Evolutionary conservation across 1,140 invertebrate species (phyloP), one percentile per base, ranked within the genome.

Genomic region (Panagrolaimus sp.): DNA sequence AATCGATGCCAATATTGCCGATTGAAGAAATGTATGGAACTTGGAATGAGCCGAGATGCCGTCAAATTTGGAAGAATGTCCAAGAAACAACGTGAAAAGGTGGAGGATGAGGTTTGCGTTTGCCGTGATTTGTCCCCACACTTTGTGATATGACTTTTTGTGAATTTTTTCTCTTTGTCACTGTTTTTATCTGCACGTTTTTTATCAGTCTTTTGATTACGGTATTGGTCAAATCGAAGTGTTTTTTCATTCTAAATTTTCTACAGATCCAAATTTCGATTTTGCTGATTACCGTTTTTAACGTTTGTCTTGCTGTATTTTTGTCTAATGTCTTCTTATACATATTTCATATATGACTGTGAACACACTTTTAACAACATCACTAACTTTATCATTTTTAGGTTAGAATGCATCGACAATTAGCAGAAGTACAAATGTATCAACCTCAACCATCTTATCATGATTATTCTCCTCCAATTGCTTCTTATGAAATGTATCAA

Each of bases 41-140:
- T 99, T 69, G 96, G 96, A 82, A 98, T 98, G 96, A 96, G 93
- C 84, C 89, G 94, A 87, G 96, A 98, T 89, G 96, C 96, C 83
- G 96, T 99, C 73, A 99, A 99, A 88, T 98, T 99, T 86, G 96
- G 96, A 71, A 90, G 96, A 78, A 99, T 98, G 96, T 97, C 94
- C 66, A 99, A 99, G 86, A 98, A 98, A 84, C 96, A 98, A 83
- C 87, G 96, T 69, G 96, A 98, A 83, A 97, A 96, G 84, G 96
- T 98, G 44, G 95, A 98, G 85, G 94, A 97, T 84, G 96, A 98
- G 86, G 96, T 96, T 17, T 88, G 92, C 26, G 15, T 32, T 26
- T 62, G 28, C 21, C 17, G 43, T 55, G 55, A 8, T 52, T 26
- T 66, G 8, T 28, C 70, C 12, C 55, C 12, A n/a, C 17, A 65